Evolutionary conservation across 2,113 vertebrate genomes (phyloP), one percentile per base, ranked within the genome.

Genomic region (Panthera leo): DNA sequence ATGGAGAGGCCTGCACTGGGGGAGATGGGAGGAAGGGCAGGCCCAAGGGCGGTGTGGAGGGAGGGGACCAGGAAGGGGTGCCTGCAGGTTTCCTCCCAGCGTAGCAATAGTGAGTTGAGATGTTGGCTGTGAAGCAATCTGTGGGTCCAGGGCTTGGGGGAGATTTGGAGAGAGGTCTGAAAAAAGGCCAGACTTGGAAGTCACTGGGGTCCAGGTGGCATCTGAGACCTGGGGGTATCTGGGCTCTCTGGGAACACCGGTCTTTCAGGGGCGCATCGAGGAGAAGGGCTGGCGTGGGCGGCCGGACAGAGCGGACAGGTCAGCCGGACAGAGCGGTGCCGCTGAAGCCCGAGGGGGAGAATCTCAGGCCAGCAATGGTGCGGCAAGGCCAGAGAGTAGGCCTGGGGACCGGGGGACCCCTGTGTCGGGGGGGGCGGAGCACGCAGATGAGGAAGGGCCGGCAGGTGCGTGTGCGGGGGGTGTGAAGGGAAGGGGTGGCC

Each of bases 101-200:
- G 0, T 2, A 14, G 71, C 29, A 8, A 25, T 4, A 2, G 48
- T 1, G 67, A 8, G 2, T n/a, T 1, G 67, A 7, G 6, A 3
- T 0, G 0, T 7, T 12, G 1, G 4, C 73, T 0, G 0, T 9
- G 25, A 8, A 1, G 5, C 80, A 29, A 4, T 19, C 7, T n/a
- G 21, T 0, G 29, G n/a, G 27, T 42, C 73, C 25, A 4, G 29
- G 63, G 2, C 75, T 25, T 7, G 45, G 51, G 31, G 27, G 45
- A 45, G 73, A 16, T 25, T 0, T 29, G 10, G 55, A 53, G 39
- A 79, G 12, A 12, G 76, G 21, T 42, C 42, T 36, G 4, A 79
- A 73, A 61, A 85, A 45, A 78, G 39, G 39, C 29, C 7, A 11
- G 34, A 31, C 25, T 61, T 42, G 16, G 10, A 68, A 29, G 23